A percentile compares a stretch with the other conserved stretches of the same genome.
phyloP scores from a whole-genome alignment of 2,113 vertebrate species.

The Promerops cafer region DNA sequence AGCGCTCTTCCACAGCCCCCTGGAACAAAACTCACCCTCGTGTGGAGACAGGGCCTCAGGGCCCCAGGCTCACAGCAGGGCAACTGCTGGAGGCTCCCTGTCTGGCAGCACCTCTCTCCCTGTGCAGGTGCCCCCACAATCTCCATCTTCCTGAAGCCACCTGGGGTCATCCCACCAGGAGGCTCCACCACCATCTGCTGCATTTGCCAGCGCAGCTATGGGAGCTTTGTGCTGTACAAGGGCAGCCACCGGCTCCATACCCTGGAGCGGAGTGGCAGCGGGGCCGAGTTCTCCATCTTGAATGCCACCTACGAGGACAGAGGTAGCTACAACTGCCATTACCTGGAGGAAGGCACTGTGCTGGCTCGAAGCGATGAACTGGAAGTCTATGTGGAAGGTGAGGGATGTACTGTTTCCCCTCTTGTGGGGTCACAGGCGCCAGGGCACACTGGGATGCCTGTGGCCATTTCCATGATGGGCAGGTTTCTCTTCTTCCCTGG shows the following conservation, averaged over 20 bases:
- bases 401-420: background rate
- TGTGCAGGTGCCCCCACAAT: background rate
- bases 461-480: background rate
- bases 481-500: background rate
- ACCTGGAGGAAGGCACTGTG: background rate
- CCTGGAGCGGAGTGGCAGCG: background rate
- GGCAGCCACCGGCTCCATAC: accelerated
- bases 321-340: background rate
- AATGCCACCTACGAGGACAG: background rate
- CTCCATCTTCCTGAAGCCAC: slow-evolving; percentile 24
- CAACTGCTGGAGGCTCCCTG: background rate
- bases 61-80: accelerated
- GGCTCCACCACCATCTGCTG: slow-evolving; percentile 12
- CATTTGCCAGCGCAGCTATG: background rate
- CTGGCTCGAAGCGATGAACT: background rate
- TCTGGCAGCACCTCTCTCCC: background rate
- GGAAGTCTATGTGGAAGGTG: background rate
- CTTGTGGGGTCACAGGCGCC: accelerated
- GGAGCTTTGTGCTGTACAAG: background rate
- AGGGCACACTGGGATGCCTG: accelerated
- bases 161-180: background rate
- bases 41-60: background rate
- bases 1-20: background rate
- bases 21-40: background rate
- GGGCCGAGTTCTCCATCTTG: background rate